Conservation (phyloP, 2,113 vertebrate genomes). For the Tenrec ecaudatus region DNA sequence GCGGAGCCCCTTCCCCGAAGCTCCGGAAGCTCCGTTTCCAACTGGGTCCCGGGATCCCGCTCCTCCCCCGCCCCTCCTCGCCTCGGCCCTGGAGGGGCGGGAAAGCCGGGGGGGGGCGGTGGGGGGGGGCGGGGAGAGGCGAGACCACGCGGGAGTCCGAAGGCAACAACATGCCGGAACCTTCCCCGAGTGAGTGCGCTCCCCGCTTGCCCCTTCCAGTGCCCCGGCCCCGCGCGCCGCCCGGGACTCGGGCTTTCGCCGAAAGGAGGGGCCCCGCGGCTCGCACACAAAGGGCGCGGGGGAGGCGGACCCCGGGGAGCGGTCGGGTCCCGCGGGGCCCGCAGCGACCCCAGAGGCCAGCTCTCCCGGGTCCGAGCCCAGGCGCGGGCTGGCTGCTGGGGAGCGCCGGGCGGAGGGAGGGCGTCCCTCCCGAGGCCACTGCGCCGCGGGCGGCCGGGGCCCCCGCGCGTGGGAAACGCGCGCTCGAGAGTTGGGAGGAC, state of each 20-base stretch:
- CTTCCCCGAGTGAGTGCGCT: conserved; percentile 62
- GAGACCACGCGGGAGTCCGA: background rate
- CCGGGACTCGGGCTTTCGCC: background rate
- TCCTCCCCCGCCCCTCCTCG: conserved; percentile 59
- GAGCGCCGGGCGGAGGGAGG: background rate
- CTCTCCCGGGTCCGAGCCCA: background rate
- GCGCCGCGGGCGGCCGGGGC: background rate
- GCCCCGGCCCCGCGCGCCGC: background rate
- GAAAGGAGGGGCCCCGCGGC: background rate
- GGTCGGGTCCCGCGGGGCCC: background rate
- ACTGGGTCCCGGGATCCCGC: conserved; percentile 26
- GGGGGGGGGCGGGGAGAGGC: conserved; percentile 19
- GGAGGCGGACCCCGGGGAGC: background rate
- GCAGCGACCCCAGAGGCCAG: background rate
- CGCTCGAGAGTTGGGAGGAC: background rate
- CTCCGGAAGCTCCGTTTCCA: conserved; percentile 70
- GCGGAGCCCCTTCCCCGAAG: conserved; percentile 51
- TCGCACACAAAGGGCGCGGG: conserved; percentile 40
- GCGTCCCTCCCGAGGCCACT: background rate
- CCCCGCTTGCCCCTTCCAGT: background rate
- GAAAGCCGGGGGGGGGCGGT: conserved; percentile 56
- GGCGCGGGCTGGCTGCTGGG: conserved; percentile 27
- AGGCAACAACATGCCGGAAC: conserved; percentile 36
- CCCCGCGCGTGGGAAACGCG: conserved; percentile 40
- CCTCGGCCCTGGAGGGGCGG: conserved; percentile 63